phyloP scores from a whole-genome alignment of 2,888 invertebrate genomes.

The Crocallis elinguaria region DNA sequence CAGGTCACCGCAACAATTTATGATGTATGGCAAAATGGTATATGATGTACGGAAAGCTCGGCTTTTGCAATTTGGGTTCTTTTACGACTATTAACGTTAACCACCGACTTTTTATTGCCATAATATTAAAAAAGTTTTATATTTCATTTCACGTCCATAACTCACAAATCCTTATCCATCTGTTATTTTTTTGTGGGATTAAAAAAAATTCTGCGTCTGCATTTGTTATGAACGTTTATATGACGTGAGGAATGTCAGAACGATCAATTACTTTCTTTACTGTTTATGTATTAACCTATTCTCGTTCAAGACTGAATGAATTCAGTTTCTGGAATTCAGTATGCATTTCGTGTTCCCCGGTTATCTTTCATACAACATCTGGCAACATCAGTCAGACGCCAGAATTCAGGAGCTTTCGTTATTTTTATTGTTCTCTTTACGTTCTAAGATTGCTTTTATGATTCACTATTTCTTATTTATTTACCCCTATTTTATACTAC shows the following conservation, averaged over 20 bases:
- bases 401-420: constrained; percentile 9
- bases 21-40: constrained; percentile 11
- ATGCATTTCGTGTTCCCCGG: constrained; percentile 8
- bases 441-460: not conserved
- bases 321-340: constrained; percentile 1
- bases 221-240: not conserved
- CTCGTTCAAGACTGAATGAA: not conserved
- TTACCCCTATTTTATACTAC: not conserved
- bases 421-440: constrained; percentile 19
- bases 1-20: constrained; percentile 22
- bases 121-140: not conserved
- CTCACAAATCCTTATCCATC: not conserved
- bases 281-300: not conserved
- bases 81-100: constrained; percentile 1
- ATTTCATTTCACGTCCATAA: not conserved
- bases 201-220: too few relatives aligned
- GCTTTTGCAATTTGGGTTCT: not conserved
- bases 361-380: constrained; percentile 15
- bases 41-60: not conserved
- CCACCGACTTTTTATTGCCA: not conserved
- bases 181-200: too few relatives aligned
- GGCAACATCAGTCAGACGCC: constrained; percentile 13
- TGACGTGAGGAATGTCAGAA: not conserved
- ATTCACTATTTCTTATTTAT: not conserved
- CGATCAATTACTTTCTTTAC: not conserved